phyloP scores from a whole-genome alignment of 2,797 vertebrate genomes.

The Microtus agrestis region DNA sequence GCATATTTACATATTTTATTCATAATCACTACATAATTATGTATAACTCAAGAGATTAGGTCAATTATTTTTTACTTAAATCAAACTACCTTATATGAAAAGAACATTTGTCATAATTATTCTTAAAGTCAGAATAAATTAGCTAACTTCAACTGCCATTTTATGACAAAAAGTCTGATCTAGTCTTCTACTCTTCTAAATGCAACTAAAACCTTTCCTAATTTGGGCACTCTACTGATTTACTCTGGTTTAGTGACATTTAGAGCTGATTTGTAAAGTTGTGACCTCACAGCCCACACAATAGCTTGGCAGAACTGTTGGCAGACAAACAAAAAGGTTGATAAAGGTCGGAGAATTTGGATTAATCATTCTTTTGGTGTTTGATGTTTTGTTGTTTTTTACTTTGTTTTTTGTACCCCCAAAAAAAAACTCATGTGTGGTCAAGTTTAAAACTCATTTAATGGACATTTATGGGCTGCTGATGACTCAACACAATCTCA shows the following conservation, averaged over 20 bases:
- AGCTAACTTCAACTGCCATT: conserved; percentile 4
- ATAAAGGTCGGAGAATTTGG: neutral
- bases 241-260: neutral
- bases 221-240: neutral
- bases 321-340: neutral
- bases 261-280: neutral
- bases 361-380: neutral
- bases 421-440: neutral
- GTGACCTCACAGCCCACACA: neutral
- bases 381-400: neutral
- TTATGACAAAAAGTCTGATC: conserved; percentile 55
- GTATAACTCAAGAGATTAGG: neutral
- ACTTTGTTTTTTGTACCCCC: neutral
- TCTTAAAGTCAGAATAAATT: conserved; percentile 55
- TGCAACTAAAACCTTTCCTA: conserved; percentile 22
- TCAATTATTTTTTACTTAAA: conserved; percentile 60
- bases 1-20: conserved; percentile 23
- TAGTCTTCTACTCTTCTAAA: neutral
- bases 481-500: neutral
- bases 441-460: neutral
- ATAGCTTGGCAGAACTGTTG: neutral
- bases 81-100: neutral
- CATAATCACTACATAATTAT: conserved; percentile 6
- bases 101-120: conserved; percentile 44
- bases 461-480: neutral